Conservation (phyloP, 1,140 invertebrate genomes). For the Drosophila setifemur region DNA sequence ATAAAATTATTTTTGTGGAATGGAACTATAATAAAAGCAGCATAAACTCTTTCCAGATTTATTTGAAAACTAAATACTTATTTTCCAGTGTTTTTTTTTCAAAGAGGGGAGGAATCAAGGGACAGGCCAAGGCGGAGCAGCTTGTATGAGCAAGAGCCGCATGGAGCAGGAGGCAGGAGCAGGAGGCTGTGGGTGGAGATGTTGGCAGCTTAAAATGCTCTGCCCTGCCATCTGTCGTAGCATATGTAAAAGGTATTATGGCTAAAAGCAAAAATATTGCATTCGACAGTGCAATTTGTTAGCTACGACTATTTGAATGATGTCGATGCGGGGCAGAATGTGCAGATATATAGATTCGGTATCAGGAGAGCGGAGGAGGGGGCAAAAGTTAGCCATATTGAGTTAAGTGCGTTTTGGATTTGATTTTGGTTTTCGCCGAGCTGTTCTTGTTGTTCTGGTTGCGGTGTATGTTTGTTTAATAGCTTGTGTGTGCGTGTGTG, state of each 20-base stretch:
- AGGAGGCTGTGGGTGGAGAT: conserved; percentile 20
- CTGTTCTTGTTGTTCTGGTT: background rate
- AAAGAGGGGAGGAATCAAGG: no score
- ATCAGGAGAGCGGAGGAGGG: conserved; percentile 7
- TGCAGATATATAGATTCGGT: background rate
- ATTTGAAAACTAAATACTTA: no score
- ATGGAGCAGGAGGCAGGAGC: background rate
- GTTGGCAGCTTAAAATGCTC: conserved; percentile 60
- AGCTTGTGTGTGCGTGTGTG: background rate
- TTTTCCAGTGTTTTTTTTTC: no score
- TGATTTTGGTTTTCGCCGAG: conserved; percentile 41
- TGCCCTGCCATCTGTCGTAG: conserved; percentile 61
- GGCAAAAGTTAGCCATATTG: conserved; percentile 41
- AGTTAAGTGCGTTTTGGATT: conserved; percentile 54
- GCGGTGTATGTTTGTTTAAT: background rate
- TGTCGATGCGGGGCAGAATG: conserved; percentile 34
- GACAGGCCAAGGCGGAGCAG: background rate
- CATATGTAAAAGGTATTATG: conserved; percentile 81
- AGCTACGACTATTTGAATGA: conserved; percentile 72
- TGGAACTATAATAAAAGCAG: no score
- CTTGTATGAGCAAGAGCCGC: background rate
- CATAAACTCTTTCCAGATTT: no score
- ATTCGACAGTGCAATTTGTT: conserved; percentile 81
- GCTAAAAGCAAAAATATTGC: conserved; percentile 81
- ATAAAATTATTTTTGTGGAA: background rate